Conservation (phyloP, 2,797 vertebrate species). For the Emys orbicularis region DNA sequence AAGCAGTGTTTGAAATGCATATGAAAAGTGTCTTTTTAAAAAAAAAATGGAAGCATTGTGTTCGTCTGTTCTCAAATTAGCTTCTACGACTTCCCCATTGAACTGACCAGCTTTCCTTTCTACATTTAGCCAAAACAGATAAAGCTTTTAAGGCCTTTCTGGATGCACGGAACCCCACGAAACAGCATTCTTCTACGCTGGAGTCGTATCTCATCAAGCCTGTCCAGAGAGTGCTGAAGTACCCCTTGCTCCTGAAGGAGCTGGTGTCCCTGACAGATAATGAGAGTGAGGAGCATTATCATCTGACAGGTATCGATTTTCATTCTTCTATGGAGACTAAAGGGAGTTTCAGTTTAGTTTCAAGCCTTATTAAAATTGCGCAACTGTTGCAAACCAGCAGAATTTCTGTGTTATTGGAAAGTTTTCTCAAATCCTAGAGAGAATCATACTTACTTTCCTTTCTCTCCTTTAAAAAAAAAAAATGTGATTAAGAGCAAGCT, state of each 20-base stretch:
- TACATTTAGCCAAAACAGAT: conserved; percentile 91
- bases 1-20: not conserved
- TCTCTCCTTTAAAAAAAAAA: not conserved
- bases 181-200: conserved; percentile 97
- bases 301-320: conserved; percentile 89
- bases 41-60: not conserved
- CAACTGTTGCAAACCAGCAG: not conserved
- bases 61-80: not conserved
- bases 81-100: not conserved
- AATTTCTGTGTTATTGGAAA: not conserved
- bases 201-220: conserved; percentile 99
- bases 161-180: conserved; percentile 93
- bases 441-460: not conserved
- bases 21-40: not conserved
- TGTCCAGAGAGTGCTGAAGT: conserved; percentile 97
- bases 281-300: conserved; percentile 97
- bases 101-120: not conserved
- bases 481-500: not conserved
- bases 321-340: not conserved
- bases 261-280: conserved; percentile 94
- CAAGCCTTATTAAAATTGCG: not conserved
- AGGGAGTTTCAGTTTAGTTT: conserved; percentile 10
- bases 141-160: conserved; percentile 95
- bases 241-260: conserved; percentile 95
- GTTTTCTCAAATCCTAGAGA: not conserved